Evolutionary conservation across 2,888 invertebrate genomes (phyloP).

Genomic region (Volucella inanis): DNA sequence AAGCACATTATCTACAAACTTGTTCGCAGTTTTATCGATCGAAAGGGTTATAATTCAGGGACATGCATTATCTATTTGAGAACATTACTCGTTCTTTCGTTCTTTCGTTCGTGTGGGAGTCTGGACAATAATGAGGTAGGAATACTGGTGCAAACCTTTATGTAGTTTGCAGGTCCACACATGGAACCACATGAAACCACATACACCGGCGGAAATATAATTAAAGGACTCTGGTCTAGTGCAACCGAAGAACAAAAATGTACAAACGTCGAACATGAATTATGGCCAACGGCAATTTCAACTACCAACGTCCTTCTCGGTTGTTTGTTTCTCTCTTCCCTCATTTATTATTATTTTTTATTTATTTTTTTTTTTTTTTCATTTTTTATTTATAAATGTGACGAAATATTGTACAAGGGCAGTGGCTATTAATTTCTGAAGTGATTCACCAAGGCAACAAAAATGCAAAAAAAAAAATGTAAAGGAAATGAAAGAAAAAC

Average conservation of each 20-base stretch:
- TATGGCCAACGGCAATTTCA: slow-evolving; percentile 26
- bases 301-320: slow-evolving; percentile 24
- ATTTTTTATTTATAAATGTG: slow-evolving; percentile 44
- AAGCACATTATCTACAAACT: slow-evolving; percentile 50
- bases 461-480: neutral
- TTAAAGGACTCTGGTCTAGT: slow-evolving; percentile 62
- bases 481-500: neutral
- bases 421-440: neutral
- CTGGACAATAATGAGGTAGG: slow-evolving; percentile 4
- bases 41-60: slow-evolving; percentile 57
- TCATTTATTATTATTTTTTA: slow-evolving; percentile 6
- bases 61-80: slow-evolving; percentile 62
- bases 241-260: slow-evolving; percentile 27
- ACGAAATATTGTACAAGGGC: slow-evolving; percentile 5
- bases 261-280: slow-evolving; percentile 51
- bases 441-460: slow-evolving; percentile 7
- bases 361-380: slow-evolving; percentile 22
- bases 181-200: slow-evolving; percentile 12
- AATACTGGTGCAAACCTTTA: neutral
- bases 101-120: slow-evolving; percentile 6
- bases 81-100: slow-evolving; percentile 14
- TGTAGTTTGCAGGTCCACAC: neutral
- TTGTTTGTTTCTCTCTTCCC: neutral
- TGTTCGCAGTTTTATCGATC: slow-evolving; percentile 63
- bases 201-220: slow-evolving; percentile 48